Base-by-base conservation (phyloP, 2,888 invertebrate species). In the Hypselothyrea guttata region DNA sequence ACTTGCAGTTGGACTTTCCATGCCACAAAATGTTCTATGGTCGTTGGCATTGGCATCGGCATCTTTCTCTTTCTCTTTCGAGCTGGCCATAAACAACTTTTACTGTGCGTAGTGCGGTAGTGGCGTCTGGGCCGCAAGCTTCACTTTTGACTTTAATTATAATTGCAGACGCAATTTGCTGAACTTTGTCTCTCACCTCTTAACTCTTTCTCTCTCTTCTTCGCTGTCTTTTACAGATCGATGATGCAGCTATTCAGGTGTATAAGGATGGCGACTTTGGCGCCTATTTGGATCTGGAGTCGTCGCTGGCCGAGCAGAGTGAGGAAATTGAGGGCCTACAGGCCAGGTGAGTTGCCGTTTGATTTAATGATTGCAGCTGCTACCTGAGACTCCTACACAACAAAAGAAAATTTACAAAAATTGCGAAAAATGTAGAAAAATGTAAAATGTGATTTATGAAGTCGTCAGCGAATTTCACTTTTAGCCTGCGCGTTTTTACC, bases 231-330 rank as follows among this genome's bases (percentile, higher is more conserved):
- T 35, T 70, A 37, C 69, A 99, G 99, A 92, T 98, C 91, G 98
- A 98, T 89, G 99, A 99, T 91, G 97, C 97, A 63, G 97, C 98
- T 22, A 93, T 99, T 68, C 99, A 99, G 91, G 93, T 99, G 71
- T 99, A 98, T 91, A 96, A 95, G 91, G 97, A 98, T 91, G 97
- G 98, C 61, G 99, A 99, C 91, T 98, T 97, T 91, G 98, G 98
- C 48, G 95, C 97, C 53, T 99, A 99, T 91, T 92, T 99, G 91
- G 99, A 99, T 91, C 92, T 98, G 90, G 99, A 99, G 90, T 96
- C 97, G 52, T 97, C 98, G 60, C 94, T 99, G 84, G 96, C 95
- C 84, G 99, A 99, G 90, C 99, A 99, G 90, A 95, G 96, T 73
- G 99, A 99, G 88, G 99, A 99, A 89, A 94, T 99, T 87, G 98